Base-by-base conservation (phyloP, 2,888 invertebrate genomes). In the Polymixis lichenea region DNA sequence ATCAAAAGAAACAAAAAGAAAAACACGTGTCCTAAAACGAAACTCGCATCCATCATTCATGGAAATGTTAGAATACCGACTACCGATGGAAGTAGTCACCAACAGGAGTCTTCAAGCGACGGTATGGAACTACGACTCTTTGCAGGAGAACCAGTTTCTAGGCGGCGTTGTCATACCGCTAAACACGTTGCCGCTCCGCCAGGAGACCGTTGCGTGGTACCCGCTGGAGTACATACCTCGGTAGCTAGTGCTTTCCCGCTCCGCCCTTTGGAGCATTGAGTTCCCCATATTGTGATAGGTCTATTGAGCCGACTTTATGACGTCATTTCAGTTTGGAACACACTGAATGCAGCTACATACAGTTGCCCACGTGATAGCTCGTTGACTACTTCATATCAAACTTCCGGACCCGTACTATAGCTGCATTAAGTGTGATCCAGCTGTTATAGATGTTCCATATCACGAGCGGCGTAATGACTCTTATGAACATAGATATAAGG, bases 41-140 rank as follows among this genome's bases (percentile, higher is more conserved):
- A 99, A 98, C 91, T 98, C 98, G 90, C 99, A 99, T 94, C 99
- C 99, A 0, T 99, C 99, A 28, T 99, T 99, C 95, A 99, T 99
- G 98, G 99, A 99, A 97, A 99, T 99, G 98, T 96, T 99, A 93
- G 98, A 98, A 91, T 99, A 99, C 91, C 97, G 99, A 79, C 97
- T 99, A 96, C 98, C 98, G 0, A 91, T 98, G 83, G 98, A 99
- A 68, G 97, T 98, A 61, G 97, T 99, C 25, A 97, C 97, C 91
- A 97, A 97, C 85, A 97, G 98, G 67, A 97, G 97, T 17, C 95
- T 99, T n/a, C 98, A 99, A 93, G 99, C 99, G 0, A 99, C 99
- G 0, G 98, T 99, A 17, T 99, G 99, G 99, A 98, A 98, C 92
- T 98, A 99, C 94, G 99, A 99, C 93, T 97, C 98, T 0, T 95